Base-by-base conservation (phyloP, 2,888 invertebrate genomes). In the Thelaira solivaga region DNA sequence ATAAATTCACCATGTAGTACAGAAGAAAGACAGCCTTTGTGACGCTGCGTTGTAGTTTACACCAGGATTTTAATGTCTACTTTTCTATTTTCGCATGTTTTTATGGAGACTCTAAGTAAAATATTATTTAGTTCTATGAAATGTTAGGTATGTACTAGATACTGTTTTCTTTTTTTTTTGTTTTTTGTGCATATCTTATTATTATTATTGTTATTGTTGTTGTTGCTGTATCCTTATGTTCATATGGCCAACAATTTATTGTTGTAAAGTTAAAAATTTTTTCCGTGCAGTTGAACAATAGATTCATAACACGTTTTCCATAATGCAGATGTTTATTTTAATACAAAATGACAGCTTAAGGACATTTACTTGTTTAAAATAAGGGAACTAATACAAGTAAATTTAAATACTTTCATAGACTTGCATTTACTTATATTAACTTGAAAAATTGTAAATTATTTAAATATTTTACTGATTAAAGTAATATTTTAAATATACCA, bases 251-350 rank as follows among this genome's bases (percentile, higher is more conserved):
- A 85, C 83, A 55, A 85, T 85, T 84, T 83, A 83, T 82, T 83
- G 82, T 82, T 82, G 78, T 65, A 65, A n/a, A 59, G 77, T 77
- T 74, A 62, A 68, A 68, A 29, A 79, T 84, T 85, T n/a, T 85
- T 86, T 86, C 86, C 86, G 83, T 86, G 84, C 86, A 86, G 86
- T 86, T 86, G 80, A 86, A 81, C 86, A 86, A 82, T 82, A 85
- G 82, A 84, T 85, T 83, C 85, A 86, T 85, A 84, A 83, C 83
- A 84, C 82, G 81, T 81, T 80, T 75, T 69, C 73, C 80, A 80
- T 81, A 82, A 80, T 82, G 82, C 82, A 82, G 82, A 82, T 82
- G 81, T 80, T 80, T 81, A 78, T 81, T 81, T 80, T 82, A 82
- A 81, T 81, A 49, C 51, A 34, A 67, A 80, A 41, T 74, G 82